Percentiles rank a stretch among this genome's conserved stretches.
phyloP scores from a whole-genome alignment of 2,888 invertebrate genomes.

The Ectemnius cavifrons region DNA sequence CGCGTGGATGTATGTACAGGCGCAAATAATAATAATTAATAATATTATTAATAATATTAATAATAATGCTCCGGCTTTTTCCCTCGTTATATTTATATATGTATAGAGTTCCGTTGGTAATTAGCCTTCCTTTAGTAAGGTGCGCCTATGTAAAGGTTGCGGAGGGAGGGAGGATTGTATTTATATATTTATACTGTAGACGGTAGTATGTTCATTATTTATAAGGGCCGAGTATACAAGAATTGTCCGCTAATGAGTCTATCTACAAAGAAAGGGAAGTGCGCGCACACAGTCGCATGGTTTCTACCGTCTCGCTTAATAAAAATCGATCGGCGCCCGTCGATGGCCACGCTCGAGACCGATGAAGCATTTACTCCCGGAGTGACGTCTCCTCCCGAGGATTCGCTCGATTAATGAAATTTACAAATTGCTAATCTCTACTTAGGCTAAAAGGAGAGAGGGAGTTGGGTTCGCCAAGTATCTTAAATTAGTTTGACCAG shows the following conservation, averaged over 20 bases:
- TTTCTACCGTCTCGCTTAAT: constrained; percentile 29
- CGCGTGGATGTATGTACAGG: constrained; percentile 77
- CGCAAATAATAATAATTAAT: constrained; percentile 75
- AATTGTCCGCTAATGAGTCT: constrained; percentile 70
- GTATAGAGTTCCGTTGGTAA: constrained; percentile 67
- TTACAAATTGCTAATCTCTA: constrained; percentile 59
- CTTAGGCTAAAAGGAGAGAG: constrained; percentile 46
- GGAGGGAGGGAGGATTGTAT: neutral
- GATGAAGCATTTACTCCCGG: constrained; percentile 21
- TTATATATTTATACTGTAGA: constrained; percentile 26
- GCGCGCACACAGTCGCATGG: constrained; percentile 25
- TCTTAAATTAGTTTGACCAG: constrained; percentile 45
- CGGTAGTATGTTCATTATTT: constrained; percentile 71
- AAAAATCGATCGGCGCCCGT: constrained; percentile 36
- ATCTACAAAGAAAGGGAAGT: constrained; percentile 66
- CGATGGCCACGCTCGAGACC: constrained; percentile 5
- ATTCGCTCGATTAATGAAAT: constrained; percentile 48
- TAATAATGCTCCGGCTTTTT: constrained; percentile 53
- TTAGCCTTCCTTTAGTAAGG: constrained; percentile 62
- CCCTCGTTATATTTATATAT: constrained; percentile 70
- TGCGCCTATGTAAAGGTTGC: constrained; percentile 63
- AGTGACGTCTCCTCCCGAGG: constrained; percentile 28
- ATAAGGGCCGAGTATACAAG: constrained; percentile 73
- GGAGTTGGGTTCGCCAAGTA: constrained; percentile 21
- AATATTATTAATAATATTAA: constrained; percentile 69